Conservation (phyloP, 2,888 invertebrate genomes). For the Alsophila aescularia region DNA sequence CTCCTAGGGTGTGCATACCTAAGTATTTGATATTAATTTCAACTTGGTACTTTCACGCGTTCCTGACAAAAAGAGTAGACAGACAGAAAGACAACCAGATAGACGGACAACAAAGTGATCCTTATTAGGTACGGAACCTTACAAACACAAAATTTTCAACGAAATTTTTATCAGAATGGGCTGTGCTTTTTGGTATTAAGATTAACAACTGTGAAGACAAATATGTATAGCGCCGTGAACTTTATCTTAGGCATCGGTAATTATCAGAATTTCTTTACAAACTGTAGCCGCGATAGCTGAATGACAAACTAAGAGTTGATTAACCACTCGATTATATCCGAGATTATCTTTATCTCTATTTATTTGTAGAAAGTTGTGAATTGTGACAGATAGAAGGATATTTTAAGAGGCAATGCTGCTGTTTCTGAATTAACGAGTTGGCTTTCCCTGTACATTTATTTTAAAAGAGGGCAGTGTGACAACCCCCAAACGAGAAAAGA, state of each 20-base stretch:
- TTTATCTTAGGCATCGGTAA: slow-evolving; percentile 38
- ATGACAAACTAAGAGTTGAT: slow-evolving; percentile 37
- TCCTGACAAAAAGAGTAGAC: too few relatives aligned
- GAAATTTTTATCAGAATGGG: too few relatives aligned
- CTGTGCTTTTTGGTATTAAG: background rate
- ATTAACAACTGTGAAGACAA: slow-evolving; percentile 7
- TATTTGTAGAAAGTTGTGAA: slow-evolving; percentile 32
- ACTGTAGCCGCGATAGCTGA: slow-evolving; percentile 29
- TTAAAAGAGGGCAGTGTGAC: too few relatives aligned
- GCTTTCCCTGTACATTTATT: background rate
- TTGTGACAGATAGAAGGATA: slow-evolving; percentile 21
- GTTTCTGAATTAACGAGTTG: background rate
- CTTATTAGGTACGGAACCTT: too few relatives aligned
- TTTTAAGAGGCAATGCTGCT: slow-evolving; percentile 8
- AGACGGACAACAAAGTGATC: too few relatives aligned
- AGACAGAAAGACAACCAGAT: too few relatives aligned
- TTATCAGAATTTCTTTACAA: slow-evolving; percentile 38
- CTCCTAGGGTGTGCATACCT: too few relatives aligned
- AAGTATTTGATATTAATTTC: too few relatives aligned
- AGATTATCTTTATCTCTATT: slow-evolving; percentile 36
- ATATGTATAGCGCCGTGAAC: slow-evolving; percentile 22
- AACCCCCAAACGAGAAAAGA: too few relatives aligned
- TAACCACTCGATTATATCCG: slow-evolving; percentile 31
- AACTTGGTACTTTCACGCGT: too few relatives aligned
- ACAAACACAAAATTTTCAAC: too few relatives aligned